Base-by-base conservation (phyloP, 1,140 invertebrate genomes). In the Plectus sambesii region DNA sequence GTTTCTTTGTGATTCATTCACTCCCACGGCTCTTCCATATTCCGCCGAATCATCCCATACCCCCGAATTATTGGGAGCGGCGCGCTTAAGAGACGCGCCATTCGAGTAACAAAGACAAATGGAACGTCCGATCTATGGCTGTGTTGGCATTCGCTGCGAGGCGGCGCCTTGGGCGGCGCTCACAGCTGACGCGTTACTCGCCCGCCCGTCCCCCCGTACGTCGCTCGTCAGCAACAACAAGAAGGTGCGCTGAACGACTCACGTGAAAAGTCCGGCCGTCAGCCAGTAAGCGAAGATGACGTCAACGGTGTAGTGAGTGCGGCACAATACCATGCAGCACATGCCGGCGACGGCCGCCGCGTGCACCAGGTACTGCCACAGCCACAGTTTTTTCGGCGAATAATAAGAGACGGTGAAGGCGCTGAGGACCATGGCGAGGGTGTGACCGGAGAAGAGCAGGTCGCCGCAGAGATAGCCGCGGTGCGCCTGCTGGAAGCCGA, bases 401-500 rank as follows among this genome's bases (percentile, higher is more conserved):
- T 51, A 51, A 49, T 51, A 26, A 49, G 49, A 51, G 46, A 51
- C 45, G 48, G 26, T 36, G 51, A 53, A 53, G 49, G 36, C 27
- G 26, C 17, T 38, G 12, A 41, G 45, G 2, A 63, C 53, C 62
- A 66, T 65, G 26, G 68, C 51, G 6, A 66, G 44, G 0, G 64
- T 68, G 39, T 66, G 64, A 15, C 64, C 64, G 24, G 53, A 58
- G 47, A 63, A 66, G 2, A 66, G 49, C 6, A 68, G 38, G 46
- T 66, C 64, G 1, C 64, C 64, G 27, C 64, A 66, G 3, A 66
- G 52, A n/a, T n/a, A n/a, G n/a, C n/a, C n/a, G n/a, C n/a, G n/a
- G n/a, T n/a, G n/a, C n/a, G n/a, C n/a, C n/a, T n/a, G n/a, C 51
- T 56, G 53, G 25, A 56, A 48, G 6, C 53, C 53, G 17, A 56